Evolutionary conservation across 1,140 invertebrate species (phyloP), one percentile per base, ranked within the genome.

Genomic region (Polyergus mexicanus): DNA sequence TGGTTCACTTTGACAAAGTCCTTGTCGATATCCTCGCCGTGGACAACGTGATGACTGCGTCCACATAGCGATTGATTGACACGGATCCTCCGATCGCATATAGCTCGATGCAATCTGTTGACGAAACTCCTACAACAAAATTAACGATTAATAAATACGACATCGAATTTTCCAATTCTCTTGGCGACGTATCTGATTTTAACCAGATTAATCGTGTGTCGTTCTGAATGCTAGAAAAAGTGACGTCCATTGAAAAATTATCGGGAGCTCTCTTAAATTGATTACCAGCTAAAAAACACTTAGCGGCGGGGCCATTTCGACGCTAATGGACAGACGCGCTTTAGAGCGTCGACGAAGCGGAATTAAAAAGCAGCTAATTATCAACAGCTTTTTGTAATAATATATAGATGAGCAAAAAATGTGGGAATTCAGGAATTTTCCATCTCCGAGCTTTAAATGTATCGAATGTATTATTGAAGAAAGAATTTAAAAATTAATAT

Each of bases 281-380:
- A 69, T 80, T 80, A 80, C 19, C 47, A 58, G 58, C 60, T 62
- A 85, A 85, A 88, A 88, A 88, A 86, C 72, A 88, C 87, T 88
- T 88, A 85, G 58, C 56, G 80, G 75, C 83, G 76, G 76, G 3
- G 76, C 87, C 81, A 85, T 88, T 89, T 88, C 71, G 74, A 62
- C 81, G 72, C 74, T 88, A 80, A 88, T 89, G 84, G 87, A 85
- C 65, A 78, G 86, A 60, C 77, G 56, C 60, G 66, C 69, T 72
- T 87, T 54, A 56, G 47, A 51, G 74, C 65, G 51, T 51, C 86
- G 86, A 87, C 69, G 56, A 78, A 78, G 74, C 78, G 68, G 86
- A 85, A 68, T 22, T 68, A 44, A 51, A 80, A 80, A 35, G 19
- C 32, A 54, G 76, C 44, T 68, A 80, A 80, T 80, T 80, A 80